These are phyloP conservation scores for Spatulosminthurus flaviceps DNA, from an alignment of 2,888 invertebrate species.

Conservation along the genomic window DNA sequence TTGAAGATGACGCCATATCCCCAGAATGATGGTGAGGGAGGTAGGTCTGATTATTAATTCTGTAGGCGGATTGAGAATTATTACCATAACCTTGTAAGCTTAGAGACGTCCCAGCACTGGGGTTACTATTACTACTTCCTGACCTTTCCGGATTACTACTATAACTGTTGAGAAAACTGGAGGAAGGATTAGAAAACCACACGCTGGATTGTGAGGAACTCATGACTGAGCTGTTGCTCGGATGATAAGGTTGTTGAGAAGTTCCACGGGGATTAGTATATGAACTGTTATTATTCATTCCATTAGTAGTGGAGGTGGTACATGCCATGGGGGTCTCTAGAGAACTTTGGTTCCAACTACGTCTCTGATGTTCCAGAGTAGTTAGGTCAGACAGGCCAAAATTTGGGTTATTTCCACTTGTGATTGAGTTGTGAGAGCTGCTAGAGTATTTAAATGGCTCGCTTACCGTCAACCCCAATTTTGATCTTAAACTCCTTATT, in stretches of 20 bases:
- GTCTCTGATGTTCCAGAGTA: neutral
- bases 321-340: conserved; percentile 29
- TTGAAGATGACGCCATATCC: neutral
- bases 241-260: neutral
- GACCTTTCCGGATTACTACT: neutral
- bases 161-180: neutral
- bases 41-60: conserved; percentile 10
- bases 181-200: conserved; percentile 28
- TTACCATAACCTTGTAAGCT: conserved; percentile 28
- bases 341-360: neutral
- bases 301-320: conserved; percentile 2
- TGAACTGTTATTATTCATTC: conserved; percentile 21
- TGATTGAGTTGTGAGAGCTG: neutral
- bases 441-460: conserved; percentile 22
- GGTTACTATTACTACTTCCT: neutral
- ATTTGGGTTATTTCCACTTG: conserved; percentile 31
- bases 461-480: conserved; percentile 43
- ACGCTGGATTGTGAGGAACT: neutral
- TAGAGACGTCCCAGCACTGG: neutral
- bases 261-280: conserved; percentile 1
- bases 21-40: neutral
- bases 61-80: conserved; percentile 28
- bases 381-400: conserved; percentile 31
- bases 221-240: neutral
- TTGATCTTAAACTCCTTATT: conserved; percentile 4